Base-by-base conservation (phyloP, 1,140 invertebrate genomes). In the Zaprionus tsacasi region DNA sequence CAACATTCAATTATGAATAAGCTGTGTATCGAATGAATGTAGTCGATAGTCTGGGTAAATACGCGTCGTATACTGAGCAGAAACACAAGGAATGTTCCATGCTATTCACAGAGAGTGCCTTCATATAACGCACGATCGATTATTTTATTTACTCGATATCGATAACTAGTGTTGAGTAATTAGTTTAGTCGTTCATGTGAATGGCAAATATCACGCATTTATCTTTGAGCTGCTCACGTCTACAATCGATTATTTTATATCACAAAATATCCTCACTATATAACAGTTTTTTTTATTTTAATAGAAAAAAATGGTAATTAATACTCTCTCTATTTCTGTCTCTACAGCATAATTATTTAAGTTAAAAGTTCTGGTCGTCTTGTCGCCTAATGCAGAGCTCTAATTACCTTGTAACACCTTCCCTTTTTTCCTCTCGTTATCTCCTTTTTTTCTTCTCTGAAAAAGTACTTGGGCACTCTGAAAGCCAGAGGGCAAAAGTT, bases 401-500 rank as follows among this genome's bases (percentile, higher is more conserved):
- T 65, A 65, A 65, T 65, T 65, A 65, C 63, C 63, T 65, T 43
- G 54, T 10, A 36, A 43, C 50, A 55, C 35, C 25, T 65, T 12
- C 27, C 25, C 56, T 12, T 13, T 11, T 30, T 33, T n/a, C 33
- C 21, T 6, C 30, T n/a, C 6, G 3, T 15, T 13, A n/a, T 33
- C 52, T 55, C 52, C 52, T 55, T 30, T 54, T 21, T 54, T 13
- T 13, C 27, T 55, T 12, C 15, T 35, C 40, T 40, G 38, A 11
- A 40, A 36, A 38, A 56, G 17, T 59, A 55, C 35, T 67, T 43
- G 17, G 50, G 27, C 43, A 25, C 27, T 43, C 50, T 43, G 33
- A 36, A 30, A 64, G 30, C 59, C 55, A 40, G 45, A 63, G 35
- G 57, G 40, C 25, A 70, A 70, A 74, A 74, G 52, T 36, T 74